These are phyloP conservation scores for Leptura quadrifasciata DNA, from an alignment of 2,888 invertebrate species.

Conservation along the genomic window DNA sequence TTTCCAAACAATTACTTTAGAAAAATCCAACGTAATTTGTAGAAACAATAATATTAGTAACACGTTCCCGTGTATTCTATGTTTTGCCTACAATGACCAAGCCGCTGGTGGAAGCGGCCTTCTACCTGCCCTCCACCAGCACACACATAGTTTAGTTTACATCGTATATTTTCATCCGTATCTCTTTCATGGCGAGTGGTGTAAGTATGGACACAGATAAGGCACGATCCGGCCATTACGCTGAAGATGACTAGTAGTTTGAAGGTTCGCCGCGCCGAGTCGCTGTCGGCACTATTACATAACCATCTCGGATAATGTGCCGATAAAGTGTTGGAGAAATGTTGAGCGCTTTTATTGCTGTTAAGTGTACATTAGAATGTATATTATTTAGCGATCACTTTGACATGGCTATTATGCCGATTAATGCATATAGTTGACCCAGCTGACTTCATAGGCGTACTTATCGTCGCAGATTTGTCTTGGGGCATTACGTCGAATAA, in stretches of 20 bases:
- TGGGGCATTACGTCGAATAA: background rate
- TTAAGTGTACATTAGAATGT: conserved; percentile 53
- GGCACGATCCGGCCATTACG: conserved; percentile 70
- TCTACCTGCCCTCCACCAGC: conserved; percentile 8
- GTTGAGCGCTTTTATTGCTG: conserved; percentile 55
- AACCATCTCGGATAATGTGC: conserved; percentile 60
- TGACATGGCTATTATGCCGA: conserved; percentile 47
- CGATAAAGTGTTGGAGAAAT: conserved; percentile 59
- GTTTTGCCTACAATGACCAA: background rate
- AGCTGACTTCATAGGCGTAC: conserved; percentile 12
- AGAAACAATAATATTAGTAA: no score
- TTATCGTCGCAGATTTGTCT: background rate
- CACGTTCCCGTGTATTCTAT: no score
- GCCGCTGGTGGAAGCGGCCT: conserved; percentile 8
- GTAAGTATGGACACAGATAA: conserved; percentile 68
- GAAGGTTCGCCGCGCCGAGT: conserved; percentile 58
- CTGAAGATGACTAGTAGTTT: conserved; percentile 67
- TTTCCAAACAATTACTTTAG: no score
- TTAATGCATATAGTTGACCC: conserved; percentile 11
- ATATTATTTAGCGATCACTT: conserved; percentile 47
- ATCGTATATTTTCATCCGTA: conserved; percentile 68
- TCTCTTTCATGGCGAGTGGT: conserved; percentile 68
- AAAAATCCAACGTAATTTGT: no score
- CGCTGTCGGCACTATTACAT: conserved; percentile 62
- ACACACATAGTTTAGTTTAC: conserved; percentile 60